phyloP scores from a whole-genome alignment of 2,113 vertebrate genomes.

The Steatornis caripensis region DNA sequence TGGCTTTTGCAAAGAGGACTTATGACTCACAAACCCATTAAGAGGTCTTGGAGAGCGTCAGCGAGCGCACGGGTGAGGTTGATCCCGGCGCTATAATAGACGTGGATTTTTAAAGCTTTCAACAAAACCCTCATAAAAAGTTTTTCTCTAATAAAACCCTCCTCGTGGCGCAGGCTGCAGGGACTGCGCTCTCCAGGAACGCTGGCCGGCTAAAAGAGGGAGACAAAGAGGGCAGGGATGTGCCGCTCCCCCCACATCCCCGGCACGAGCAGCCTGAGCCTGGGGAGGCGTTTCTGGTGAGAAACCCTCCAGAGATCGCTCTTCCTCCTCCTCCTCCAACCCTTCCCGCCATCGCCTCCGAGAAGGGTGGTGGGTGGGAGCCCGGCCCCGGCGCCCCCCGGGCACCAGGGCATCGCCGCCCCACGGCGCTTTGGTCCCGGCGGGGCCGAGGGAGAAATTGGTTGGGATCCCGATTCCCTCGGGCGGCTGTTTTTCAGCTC shows the following conservation, averaged over 20 bases:
- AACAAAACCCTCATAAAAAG: background rate
- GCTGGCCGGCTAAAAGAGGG: background rate
- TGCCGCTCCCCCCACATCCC: background rate
- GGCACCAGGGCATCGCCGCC: background rate
- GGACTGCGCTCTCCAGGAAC: background rate
- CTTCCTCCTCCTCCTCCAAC: background rate
- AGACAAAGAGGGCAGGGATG: background rate
- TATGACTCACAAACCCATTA: background rate
- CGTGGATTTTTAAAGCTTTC: background rate
- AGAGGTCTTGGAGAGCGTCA: background rate
- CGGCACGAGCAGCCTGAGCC: background rate
- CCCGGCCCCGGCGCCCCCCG: background rate
- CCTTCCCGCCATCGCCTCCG: background rate
- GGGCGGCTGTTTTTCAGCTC: background rate
- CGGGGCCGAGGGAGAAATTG: background rate
- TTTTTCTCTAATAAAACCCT: background rate
- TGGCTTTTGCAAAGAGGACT: fast-evolving
- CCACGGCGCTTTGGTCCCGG: background rate
- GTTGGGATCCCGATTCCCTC: background rate
- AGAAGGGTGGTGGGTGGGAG: background rate
- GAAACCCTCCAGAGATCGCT: background rate
- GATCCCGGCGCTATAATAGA: fast-evolving
- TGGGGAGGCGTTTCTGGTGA: background rate
- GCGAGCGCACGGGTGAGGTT: fast-evolving
- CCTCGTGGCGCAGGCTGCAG: fast-evolving